These are phyloP conservation scores for Dicrurus megarhynchus DNA, from an alignment of 2,113 vertebrate genomes.

Conservation along the genomic window DNA sequence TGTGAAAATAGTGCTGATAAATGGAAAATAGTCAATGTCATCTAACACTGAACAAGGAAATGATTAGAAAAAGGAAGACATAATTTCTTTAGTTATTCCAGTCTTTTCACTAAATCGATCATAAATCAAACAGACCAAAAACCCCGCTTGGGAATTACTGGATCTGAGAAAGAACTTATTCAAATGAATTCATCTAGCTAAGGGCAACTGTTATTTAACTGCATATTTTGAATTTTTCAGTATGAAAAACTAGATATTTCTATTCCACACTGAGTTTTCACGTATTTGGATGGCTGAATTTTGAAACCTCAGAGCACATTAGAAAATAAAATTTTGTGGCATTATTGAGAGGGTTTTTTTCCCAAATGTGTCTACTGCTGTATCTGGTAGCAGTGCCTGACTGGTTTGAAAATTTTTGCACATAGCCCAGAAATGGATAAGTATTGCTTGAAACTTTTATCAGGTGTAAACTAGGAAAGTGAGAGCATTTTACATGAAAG, in stretches of 20 bases:
- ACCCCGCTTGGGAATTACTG: not conserved
- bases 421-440: not conserved
- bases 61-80: not conserved
- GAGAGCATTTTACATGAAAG: not conserved
- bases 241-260: conserved; percentile 44
- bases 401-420: not conserved
- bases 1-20: not conserved
- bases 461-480: not conserved
- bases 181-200: conserved; percentile 57
- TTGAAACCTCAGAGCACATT: conserved; percentile 12
- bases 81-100: not conserved
- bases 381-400: not conserved
- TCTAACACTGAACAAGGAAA: not conserved
- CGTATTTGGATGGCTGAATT: conserved; percentile 17
- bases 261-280: conserved; percentile 40
- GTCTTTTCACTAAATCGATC: not conserved
- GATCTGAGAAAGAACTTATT: conserved; percentile 44
- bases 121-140: conserved; percentile 19
- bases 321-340: conserved; percentile 36
- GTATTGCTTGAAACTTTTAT: conserved; percentile 3
- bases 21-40: not conserved
- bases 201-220: conserved; percentile 55
- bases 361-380: not conserved
- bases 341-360: not conserved
- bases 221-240: conserved; percentile 55